Evolutionary conservation across 2,797 vertebrate species (phyloP).

Genomic region (Pteropus rufus): DNA sequence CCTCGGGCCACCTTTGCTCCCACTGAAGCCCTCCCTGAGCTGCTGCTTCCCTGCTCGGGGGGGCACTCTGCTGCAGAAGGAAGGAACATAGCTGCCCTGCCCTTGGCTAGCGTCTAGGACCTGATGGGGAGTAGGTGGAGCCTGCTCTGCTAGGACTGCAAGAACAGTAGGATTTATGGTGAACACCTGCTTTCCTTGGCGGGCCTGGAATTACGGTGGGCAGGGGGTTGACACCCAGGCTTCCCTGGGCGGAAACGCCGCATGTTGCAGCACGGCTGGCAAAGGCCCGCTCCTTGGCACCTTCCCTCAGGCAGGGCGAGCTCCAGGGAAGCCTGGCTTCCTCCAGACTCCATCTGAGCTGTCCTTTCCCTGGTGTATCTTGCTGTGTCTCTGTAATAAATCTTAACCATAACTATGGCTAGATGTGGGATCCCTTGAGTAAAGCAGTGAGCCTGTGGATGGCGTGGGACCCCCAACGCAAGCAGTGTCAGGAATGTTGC

Average conservation of each 20-base stretch:
- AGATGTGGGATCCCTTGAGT: neutral
- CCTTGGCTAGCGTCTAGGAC: neutral
- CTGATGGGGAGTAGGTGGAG: neutral
- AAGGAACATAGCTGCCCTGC: neutral
- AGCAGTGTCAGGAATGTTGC: neutral
- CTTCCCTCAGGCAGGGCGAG: neutral
- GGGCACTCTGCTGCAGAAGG: neutral
- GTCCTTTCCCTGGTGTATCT: neutral
- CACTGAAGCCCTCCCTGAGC: neutral
- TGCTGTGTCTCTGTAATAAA: neutral
- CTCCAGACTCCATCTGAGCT: neutral
- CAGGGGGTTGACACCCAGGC: neutral
- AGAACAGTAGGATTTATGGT: neutral
- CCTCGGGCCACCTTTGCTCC: neutral
- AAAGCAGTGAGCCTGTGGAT: neutral
- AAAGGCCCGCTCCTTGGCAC: neutral
- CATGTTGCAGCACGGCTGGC: neutral
- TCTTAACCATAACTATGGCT: neutral
- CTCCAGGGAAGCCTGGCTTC: neutral
- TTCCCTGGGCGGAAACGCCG: neutral
- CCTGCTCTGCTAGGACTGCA: neutral
- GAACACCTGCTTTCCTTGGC: neutral
- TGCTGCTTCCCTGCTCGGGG: neutral
- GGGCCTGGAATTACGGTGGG: neutral
- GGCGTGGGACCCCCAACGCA: neutral